Conservation (phyloP, 1,140 invertebrate genomes). For the Portunus trituberculatus region DNA sequence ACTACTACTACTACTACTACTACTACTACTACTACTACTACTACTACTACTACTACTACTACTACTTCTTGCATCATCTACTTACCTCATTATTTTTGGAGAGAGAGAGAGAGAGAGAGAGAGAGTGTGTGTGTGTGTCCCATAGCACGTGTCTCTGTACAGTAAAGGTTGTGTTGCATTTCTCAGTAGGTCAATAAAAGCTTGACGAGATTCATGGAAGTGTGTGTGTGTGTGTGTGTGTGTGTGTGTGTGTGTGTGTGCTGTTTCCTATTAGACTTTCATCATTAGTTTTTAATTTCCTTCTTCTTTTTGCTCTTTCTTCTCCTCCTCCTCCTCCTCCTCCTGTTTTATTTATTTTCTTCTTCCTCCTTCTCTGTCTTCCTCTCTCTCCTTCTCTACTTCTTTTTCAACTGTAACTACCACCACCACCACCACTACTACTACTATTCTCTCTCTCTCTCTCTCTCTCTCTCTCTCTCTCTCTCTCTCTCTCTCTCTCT, state of each 20-base stretch:
- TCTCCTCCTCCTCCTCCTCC: neutral
- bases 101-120: constrained; percentile 26
- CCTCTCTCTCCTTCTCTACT: too few relatives aligned
- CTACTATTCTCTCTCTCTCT: neutral
- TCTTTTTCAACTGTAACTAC: too few relatives aligned
- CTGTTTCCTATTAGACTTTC: neutral
- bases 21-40: neutral
- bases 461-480: constrained; percentile 40
- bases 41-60: neutral
- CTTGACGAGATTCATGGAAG: too few relatives aligned
- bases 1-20: constrained; percentile 27
- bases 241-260: too few relatives aligned
- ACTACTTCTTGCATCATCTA: neutral
- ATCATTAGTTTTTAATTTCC: neutral
- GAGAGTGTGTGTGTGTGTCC: neutral
- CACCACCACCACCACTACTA: neutral
- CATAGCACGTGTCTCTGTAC: neutral
- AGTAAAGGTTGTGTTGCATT: neutral
- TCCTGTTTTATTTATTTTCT: neutral
- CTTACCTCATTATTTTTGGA: too few relatives aligned
- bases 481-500: constrained; percentile 46
- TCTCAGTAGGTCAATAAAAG: too few relatives aligned
- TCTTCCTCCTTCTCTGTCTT: neutral
- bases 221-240: too few relatives aligned
- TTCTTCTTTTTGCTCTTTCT: neutral